Conservation (phyloP, 35 echinoderm and acorn worm species). For the Nesometra sesokonis region DNA sequence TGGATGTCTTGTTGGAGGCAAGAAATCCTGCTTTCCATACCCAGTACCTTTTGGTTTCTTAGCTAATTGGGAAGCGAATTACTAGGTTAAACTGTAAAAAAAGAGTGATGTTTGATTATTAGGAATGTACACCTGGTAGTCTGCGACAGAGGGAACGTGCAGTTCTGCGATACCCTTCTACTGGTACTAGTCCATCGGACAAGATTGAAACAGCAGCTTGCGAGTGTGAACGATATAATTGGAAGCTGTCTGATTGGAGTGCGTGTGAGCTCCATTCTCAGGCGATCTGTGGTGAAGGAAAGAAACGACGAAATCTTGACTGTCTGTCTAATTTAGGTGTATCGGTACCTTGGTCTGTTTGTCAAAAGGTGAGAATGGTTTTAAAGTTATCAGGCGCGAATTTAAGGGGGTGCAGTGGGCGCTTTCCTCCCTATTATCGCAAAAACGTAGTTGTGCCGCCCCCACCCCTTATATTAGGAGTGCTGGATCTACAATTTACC, state of each 20-base stretch:
- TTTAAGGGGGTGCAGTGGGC: too few relatives aligned
- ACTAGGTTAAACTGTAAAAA: too few relatives aligned
- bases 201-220: background rate
- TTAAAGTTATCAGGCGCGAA: too few relatives aligned
- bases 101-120: too few relatives aligned
- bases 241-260: conserved; percentile 56
- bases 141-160: background rate
- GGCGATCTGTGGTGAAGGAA: conserved; percentile 55
- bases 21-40: too few relatives aligned
- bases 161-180: background rate
- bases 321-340: conserved; percentile 41
- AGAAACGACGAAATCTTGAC: conserved; percentile 22
- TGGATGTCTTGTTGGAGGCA: too few relatives aligned
- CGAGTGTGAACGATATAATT: conserved; percentile 22
- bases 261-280: conserved; percentile 40
- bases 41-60: too few relatives aligned
- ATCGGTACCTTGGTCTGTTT: conserved; percentile 32
- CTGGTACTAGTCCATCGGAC: background rate
- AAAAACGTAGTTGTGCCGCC: too few relatives aligned
- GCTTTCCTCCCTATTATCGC: too few relatives aligned
- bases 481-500: too few relatives aligned
- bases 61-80: too few relatives aligned
- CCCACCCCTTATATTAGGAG: too few relatives aligned
- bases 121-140: background rate
- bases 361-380: conserved; percentile 50